Conservation (phyloP, 2,797 vertebrate species). For the Sciurus vulgaris region DNA sequence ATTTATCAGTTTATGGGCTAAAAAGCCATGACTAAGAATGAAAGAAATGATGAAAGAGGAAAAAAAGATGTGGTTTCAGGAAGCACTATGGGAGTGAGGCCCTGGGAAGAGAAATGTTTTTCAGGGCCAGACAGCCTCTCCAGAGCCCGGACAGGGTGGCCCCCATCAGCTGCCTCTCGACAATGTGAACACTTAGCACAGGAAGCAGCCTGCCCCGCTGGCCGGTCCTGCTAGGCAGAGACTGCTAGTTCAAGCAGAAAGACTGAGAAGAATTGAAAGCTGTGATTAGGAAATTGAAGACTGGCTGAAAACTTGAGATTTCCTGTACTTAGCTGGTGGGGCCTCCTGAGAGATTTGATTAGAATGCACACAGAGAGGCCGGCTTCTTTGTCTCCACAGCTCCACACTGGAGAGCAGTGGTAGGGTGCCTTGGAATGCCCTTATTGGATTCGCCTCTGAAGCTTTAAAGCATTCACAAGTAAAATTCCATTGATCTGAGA, state of each 20-base stretch:
- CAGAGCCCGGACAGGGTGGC: constrained; percentile 28
- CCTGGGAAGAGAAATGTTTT: not conserved
- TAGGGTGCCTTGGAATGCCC: constrained; percentile 58
- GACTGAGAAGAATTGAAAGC: constrained; percentile 48
- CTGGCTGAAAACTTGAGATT: constrained; percentile 77
- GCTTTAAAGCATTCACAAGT: constrained; percentile 77
- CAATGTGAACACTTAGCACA: constrained; percentile 45
- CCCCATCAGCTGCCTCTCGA: constrained; percentile 40
- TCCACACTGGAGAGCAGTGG: constrained; percentile 2
- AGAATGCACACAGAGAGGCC: not conserved
- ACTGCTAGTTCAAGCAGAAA: constrained; percentile 70
- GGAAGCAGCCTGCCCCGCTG: not conserved
- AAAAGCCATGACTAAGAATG: constrained; percentile 58
- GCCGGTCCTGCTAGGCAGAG: constrained; percentile 11
- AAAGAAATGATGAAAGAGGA: constrained; percentile 69
- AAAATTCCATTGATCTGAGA: constrained; percentile 78
- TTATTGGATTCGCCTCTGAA: constrained; percentile 75
- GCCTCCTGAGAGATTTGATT: constrained; percentile 63
- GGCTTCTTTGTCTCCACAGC: constrained; percentile 69
- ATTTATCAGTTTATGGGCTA: not conserved
- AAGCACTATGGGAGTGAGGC: not conserved
- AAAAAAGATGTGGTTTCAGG: constrained; percentile 44
- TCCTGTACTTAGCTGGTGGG: constrained; percentile 65
- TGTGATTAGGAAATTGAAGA: constrained; percentile 77
- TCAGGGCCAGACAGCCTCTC: not conserved